Conservation (phyloP, 2,888 invertebrate species). For the Agonopterix alstromeriana region DNA sequence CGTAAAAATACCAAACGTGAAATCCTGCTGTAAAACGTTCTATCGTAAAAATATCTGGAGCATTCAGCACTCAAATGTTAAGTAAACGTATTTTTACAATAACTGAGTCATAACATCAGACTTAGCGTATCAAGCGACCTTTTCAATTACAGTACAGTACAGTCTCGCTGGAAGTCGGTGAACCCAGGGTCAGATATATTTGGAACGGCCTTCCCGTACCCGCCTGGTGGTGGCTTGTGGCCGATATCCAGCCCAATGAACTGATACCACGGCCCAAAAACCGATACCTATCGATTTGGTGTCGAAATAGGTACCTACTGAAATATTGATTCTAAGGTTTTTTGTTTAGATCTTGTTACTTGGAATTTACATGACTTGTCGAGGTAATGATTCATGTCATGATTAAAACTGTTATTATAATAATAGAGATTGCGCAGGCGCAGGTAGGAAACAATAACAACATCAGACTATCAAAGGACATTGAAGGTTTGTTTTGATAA, state of each 20-base stretch:
- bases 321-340: no score
- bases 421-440: no score
- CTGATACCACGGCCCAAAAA: not conserved
- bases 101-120: not conserved
- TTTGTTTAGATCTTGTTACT: no score
- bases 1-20: no score
- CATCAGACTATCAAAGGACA: no score
- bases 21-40: no score
- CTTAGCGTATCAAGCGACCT: not conserved
- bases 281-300: not conserved
- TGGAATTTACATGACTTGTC: not conserved
- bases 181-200: conserved; percentile 10
- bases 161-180: conserved; percentile 5
- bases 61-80: no score
- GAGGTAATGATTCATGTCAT: not conserved
- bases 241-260: not conserved
- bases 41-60: no score
- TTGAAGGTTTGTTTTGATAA: no score
- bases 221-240: not conserved
- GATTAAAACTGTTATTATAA: not conserved
- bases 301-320: not conserved
- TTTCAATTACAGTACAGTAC: conserved; percentile 4
- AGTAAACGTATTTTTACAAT: no score
- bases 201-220: conserved; percentile 9
- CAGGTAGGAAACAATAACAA: no score